Conservation (phyloP, 1,140 invertebrate genomes). For the Branchinecta lynchi region DNA sequence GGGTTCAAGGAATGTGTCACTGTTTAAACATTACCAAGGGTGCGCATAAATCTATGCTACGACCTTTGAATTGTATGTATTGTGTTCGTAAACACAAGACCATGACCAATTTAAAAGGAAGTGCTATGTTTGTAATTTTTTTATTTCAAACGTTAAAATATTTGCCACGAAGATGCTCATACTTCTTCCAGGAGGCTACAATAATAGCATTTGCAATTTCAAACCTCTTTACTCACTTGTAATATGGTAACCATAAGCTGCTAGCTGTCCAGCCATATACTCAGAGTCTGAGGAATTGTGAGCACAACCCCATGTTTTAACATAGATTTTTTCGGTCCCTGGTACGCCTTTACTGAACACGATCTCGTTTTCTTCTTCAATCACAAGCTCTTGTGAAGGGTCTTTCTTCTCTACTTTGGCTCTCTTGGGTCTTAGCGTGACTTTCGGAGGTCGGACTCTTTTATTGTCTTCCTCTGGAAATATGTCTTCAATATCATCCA, state of each 20-base stretch:
- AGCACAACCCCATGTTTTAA: constrained; percentile 95
- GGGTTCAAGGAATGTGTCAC: too few species aligned
- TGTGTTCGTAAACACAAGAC: too few species aligned
- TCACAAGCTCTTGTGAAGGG: background rate
- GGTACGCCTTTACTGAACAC: constrained; percentile 45
- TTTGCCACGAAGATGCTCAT: too few species aligned
- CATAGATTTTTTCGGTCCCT: constrained; percentile 77
- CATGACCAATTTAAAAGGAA: too few species aligned
- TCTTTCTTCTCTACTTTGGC: constrained; percentile 13
- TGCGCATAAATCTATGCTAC: too few species aligned
- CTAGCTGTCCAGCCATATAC: constrained; percentile 89
- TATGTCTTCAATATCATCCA: constrained; percentile 20
- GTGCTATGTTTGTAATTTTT: too few species aligned
- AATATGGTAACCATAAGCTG: constrained; percentile 71
- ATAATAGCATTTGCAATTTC: too few species aligned
- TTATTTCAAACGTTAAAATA: too few species aligned
- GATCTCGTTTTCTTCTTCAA: background rate
- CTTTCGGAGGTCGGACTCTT: background rate
- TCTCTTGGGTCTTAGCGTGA: background rate
- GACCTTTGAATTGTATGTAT: too few species aligned
- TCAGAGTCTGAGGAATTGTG: constrained; percentile 92
- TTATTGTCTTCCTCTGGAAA: constrained; percentile 15
- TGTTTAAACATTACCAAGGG: too few species aligned
- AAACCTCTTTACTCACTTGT: constrained; percentile 34
- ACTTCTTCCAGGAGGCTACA: too few species aligned